Conservation (phyloP, 1,140 invertebrate species). For the Drosophila paulistorum region DNA sequence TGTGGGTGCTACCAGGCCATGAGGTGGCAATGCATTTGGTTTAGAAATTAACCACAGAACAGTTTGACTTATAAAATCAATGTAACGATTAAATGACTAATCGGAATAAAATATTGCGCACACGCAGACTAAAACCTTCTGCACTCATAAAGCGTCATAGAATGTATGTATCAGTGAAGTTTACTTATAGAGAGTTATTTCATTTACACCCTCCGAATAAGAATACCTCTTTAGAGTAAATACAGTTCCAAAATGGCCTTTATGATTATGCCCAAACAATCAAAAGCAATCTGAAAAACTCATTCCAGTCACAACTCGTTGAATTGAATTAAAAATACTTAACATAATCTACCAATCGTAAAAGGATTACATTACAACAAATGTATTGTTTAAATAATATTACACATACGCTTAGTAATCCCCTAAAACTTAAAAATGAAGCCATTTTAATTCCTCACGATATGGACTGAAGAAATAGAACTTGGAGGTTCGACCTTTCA, state of each 20-base stretch:
- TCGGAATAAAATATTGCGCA: constrained; percentile 21
- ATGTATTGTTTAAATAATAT: background rate
- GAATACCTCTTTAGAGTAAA: too few species aligned
- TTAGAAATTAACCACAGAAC: constrained; percentile 6
- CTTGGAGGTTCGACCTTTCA: background rate
- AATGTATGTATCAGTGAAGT: too few species aligned
- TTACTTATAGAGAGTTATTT: too few species aligned
- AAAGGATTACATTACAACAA: background rate
- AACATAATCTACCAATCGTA: background rate
- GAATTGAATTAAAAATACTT: too few species aligned
- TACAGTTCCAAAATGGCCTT: too few species aligned
- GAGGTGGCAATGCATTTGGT: constrained; percentile 6
- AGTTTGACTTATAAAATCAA: background rate
- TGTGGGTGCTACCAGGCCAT: background rate
- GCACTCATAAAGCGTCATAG: too few species aligned
- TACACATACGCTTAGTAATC: background rate
- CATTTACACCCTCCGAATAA: too few species aligned
- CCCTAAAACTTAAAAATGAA: background rate
- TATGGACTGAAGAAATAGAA: background rate
- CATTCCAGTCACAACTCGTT: too few species aligned
- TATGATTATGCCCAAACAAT: too few species aligned
- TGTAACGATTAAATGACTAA: constrained; percentile 4
- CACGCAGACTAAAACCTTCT: background rate
- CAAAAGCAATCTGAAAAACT: too few species aligned
- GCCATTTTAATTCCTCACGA: background rate